A percentile compares a stretch with the other conserved stretches of the same genome.
These are phyloP conservation scores for Neopelma chrysocephalum DNA, from an alignment of 2,797 vertebrate genomes.

Conservation along the genomic window DNA sequence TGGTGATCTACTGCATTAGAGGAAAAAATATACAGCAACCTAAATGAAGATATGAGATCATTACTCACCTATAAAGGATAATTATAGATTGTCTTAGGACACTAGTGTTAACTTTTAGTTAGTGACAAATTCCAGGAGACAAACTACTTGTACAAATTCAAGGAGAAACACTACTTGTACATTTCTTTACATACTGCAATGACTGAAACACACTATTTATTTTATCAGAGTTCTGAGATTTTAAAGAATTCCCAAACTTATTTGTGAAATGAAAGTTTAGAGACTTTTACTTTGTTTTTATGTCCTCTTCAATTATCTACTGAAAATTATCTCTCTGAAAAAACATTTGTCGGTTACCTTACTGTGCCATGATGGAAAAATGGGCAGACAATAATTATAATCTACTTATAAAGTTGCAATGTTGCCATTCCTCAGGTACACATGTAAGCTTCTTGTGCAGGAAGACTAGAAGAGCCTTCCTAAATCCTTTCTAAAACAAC, in stretches of 20 bases:
- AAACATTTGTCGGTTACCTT: not conserved
- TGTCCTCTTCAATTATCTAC: not conserved
- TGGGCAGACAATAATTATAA: not conserved
- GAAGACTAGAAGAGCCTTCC: not conserved
- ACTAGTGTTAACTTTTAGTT: not conserved
- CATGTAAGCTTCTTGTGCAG: not conserved
- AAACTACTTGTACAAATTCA: not conserved
- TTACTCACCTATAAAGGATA: not conserved
- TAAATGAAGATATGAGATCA: not conserved
- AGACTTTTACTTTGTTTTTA: not conserved
- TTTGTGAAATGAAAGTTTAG: not conserved
- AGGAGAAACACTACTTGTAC: not conserved
- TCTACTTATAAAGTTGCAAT: not conserved
- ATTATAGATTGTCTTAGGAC: not conserved
- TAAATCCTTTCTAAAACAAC: not conserved
- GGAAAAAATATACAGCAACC: not conserved
- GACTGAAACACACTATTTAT: not conserved
- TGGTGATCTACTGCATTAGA: not conserved
- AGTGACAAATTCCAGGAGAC: not conserved
- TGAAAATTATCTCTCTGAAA: not conserved
- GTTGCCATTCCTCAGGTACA: not conserved
- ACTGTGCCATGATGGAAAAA: not conserved
- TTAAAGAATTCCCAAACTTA: not conserved
- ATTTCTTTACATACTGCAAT: not conserved
- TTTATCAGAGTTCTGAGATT: not conserved